Conservation (phyloP, 2,113 vertebrate genomes). For the Psilopogon haemacephalus region DNA sequence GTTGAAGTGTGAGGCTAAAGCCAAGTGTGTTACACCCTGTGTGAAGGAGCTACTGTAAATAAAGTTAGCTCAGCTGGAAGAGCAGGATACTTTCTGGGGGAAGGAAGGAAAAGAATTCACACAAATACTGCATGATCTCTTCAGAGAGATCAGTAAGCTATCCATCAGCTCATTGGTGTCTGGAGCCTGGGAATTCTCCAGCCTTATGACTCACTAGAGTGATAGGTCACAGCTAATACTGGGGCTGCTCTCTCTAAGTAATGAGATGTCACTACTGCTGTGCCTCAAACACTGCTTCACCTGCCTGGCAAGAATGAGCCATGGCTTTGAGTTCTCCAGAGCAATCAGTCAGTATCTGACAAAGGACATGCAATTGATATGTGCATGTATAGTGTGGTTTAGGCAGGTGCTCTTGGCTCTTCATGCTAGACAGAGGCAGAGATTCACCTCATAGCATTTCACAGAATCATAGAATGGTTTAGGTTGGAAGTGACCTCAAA, state of each 20-base stretch:
- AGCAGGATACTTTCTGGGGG: neutral
- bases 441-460: neutral
- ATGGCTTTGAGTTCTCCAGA: neutral
- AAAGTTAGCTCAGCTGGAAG: conserved; percentile 42
- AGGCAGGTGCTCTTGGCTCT: neutral
- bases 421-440: neutral
- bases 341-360: neutral
- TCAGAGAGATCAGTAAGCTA: neutral
- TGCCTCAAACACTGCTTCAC: neutral
- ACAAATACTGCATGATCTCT: neutral
- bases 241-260: conserved; percentile 32
- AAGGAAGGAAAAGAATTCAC: neutral
- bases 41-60: neutral
- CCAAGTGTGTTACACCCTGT: neutral
- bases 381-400: neutral
- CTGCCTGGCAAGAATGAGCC: neutral
- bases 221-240: neutral
- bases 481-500: too few species aligned
- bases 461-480: too few species aligned
- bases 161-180: conserved; percentile 12
- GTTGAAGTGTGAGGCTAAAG: conserved; percentile 41
- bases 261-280: neutral
- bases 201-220: neutral
- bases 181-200: neutral
- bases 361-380: neutral